Base-by-base conservation (phyloP, 1,140 invertebrate genomes). In the Caenorhabditis remanei region DNA sequence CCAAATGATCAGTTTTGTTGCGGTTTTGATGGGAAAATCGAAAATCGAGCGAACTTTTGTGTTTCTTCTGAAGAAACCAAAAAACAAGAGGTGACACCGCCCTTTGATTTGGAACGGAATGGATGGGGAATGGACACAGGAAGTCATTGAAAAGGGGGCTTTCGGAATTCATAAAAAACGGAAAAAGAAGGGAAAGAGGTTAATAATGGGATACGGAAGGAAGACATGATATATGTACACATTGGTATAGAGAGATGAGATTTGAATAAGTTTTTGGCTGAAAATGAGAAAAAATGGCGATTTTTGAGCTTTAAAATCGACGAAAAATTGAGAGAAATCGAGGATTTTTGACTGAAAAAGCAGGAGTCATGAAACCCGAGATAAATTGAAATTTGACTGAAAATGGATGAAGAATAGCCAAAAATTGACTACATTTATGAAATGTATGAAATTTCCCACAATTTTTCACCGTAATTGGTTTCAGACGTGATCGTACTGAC, bases 11-110 rank as follows among this genome's bases (percentile, higher is more conserved):
- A 41, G 63, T 40, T 40, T n/a, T 71, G 65, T 71, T 71, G 65
- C 65, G 11, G 65, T 71, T 71, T 71, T 32, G 40, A 71, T 71
- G 65, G 14, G 65, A 71, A 71, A n/a, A 11, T 32, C 32, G 65
- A 71, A 71, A n/a, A 11, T 32, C 32, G 32, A 32, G 32, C 2
- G 63, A 65, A 65, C 21, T 53, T 53, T 53, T 9, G 0, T 32
- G 32, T 32, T 32, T 32, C 32, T 32, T 32, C 2, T 32, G 32
- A 32, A 32, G 32, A 32, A 32, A 32, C 2, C 32, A 32, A 32
- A 32, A 32, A 32, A 32, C 32, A 32, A 2, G 32, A 32, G 32
- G 32, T 32, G 32, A 32, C 32, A 32, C 32, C 32, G 32, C 32
- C 32, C 32, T 32, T 32, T 32, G 32, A 32, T 32, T 32, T 32